phyloP scores from a whole-genome alignment of 2,113 vertebrate genomes.

The Chloropsis cyanopogon region DNA sequence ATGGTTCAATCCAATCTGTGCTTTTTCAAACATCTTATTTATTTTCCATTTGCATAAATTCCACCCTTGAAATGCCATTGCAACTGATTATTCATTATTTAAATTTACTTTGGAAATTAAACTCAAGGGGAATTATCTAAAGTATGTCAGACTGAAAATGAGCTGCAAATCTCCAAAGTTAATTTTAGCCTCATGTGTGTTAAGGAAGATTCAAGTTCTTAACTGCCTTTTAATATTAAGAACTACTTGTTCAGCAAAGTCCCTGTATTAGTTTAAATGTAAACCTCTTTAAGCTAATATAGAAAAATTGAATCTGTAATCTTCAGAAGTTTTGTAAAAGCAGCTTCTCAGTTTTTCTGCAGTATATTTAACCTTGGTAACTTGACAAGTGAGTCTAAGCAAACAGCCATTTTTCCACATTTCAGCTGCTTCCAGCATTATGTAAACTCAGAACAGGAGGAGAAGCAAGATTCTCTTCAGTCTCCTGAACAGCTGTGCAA shows the following conservation, averaged over 20 bases:
- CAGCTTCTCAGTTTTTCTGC: not conserved
- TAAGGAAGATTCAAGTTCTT: constrained; percentile 31
- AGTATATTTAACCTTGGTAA: constrained; percentile 19
- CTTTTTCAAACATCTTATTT: not conserved
- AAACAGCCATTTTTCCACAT: constrained; percentile 11
- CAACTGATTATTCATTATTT: not conserved
- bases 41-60: not conserved
- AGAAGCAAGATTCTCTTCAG: not conserved
- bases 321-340: not conserved
- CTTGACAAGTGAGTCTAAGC: not conserved
- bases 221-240: constrained; percentile 31
- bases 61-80: not conserved
- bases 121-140: constrained; percentile 18
- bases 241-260: constrained; percentile 21
- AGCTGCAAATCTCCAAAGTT: not conserved
- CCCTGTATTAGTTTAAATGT: not conserved
- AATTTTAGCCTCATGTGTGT: not conserved
- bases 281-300: not conserved
- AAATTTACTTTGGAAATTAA: constrained; percentile 31
- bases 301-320: not conserved
- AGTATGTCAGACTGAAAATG: not conserved
- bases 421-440: constrained; percentile 45
- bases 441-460: not conserved
- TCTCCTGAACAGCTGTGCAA: not conserved
- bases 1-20: not conserved